These are phyloP conservation scores for Benitochromis conjunctus DNA, from an alignment of 2,113 vertebrate species.

Conservation along the genomic window DNA sequence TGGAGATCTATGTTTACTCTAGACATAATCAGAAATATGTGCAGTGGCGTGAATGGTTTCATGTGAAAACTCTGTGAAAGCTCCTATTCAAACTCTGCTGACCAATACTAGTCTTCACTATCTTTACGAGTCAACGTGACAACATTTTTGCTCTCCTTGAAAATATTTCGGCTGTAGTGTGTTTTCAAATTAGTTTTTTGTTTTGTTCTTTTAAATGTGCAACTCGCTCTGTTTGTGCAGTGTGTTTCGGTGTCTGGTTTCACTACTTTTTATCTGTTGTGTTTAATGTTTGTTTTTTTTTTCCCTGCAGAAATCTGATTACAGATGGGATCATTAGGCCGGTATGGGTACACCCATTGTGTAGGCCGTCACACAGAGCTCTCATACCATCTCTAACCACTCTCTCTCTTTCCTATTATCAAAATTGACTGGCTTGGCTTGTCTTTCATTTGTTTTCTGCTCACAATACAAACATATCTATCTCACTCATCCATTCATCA, in stretches of 20 bases:
- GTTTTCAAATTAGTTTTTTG: background rate
- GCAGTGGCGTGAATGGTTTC: background rate
- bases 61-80: background rate
- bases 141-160: background rate
- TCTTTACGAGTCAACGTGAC: background rate
- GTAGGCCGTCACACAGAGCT: too few species aligned
- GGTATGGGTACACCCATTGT: background rate
- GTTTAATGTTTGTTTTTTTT: background rate
- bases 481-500: background rate
- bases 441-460: background rate
- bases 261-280: background rate
- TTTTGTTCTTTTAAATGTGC: background rate
- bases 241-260: background rate
- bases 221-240: background rate
- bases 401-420: background rate
- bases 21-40: background rate
- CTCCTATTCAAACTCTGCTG: background rate
- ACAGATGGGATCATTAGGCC: background rate
- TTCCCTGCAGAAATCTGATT: background rate
- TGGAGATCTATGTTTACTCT: background rate
- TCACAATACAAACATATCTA: background rate
- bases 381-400: too few species aligned
- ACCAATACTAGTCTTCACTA: background rate
- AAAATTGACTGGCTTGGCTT: background rate
- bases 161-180: background rate